Evolutionary conservation across 2,888 invertebrate species (phyloP).

Genomic region (Lasioglossum lativentre): DNA sequence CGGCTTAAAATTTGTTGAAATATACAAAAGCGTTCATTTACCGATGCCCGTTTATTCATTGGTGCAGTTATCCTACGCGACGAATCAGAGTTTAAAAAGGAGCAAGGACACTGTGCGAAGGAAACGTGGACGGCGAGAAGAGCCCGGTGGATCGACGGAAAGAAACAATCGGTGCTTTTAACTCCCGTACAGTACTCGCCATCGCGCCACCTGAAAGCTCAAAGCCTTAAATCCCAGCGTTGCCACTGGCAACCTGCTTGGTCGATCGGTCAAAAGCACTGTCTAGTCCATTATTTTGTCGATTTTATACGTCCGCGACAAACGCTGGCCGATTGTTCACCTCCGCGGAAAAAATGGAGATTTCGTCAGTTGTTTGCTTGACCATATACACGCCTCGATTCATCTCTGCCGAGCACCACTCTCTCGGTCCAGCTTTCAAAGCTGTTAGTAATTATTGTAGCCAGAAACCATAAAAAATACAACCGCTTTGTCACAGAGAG

Average conservation of each 20-base stretch:
- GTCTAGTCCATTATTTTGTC: slow-evolving; percentile 69
- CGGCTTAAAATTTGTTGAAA: no score
- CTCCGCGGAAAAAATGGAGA: not conserved
- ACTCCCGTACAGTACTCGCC: slow-evolving; percentile 38
- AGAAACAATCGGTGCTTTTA: slow-evolving; percentile 57
- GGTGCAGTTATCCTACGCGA: no score
- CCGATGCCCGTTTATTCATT: no score
- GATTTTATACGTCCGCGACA: slow-evolving; percentile 54
- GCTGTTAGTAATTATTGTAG: not conserved
- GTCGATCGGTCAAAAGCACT: slow-evolving; percentile 75
- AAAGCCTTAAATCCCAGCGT: slow-evolving; percentile 73
- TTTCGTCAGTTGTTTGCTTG: slow-evolving; percentile 5
- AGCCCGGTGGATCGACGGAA: not conserved
- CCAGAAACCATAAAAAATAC: not conserved
- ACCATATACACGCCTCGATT: not conserved
- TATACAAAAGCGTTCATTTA: no score
- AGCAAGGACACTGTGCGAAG: not conserved
- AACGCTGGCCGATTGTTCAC: slow-evolving; percentile 31
- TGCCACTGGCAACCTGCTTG: slow-evolving; percentile 77
- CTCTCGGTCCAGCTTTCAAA: not conserved
- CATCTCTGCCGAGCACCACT: not conserved
- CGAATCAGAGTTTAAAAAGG: not conserved
- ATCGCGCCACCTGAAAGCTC: slow-evolving; percentile 64
- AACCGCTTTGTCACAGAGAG: not conserved
- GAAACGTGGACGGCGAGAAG: not conserved